Percentiles rank a stretch among this genome's conserved stretches.
Conservation (phyloP, 2,797 vertebrate species). For the Scleropages formosus region DNA sequence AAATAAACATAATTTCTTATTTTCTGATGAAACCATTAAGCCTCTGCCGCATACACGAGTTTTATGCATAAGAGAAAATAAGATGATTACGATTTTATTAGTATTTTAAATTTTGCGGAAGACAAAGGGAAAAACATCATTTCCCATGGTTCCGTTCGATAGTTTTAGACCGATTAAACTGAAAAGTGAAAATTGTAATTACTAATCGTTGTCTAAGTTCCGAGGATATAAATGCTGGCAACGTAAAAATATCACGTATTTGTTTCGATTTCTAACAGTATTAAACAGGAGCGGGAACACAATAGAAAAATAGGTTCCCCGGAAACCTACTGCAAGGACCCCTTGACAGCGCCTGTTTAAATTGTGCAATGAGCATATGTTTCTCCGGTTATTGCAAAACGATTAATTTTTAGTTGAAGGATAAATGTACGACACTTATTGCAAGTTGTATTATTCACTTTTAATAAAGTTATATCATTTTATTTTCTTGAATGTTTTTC, state of each 20-base stretch:
- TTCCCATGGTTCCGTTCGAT: constrained; percentile 19
- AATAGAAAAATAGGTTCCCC: constrained; percentile 11
- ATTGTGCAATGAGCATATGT: neutral
- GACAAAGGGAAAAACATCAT: constrained; percentile 27
- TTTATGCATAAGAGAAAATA: neutral
- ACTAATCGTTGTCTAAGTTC: neutral
- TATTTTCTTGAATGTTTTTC: constrained; percentile 9
- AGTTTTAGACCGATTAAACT: constrained; percentile 13
- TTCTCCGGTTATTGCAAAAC: neutral
- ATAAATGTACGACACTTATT: neutral
- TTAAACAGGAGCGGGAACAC: constrained; percentile 22
- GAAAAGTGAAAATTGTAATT: neutral
- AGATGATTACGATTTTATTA: neutral
- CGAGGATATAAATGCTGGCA: neutral
- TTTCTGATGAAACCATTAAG: neutral
- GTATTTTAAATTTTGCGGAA: neutral
- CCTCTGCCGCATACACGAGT: neutral
- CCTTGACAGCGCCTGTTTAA: constrained; percentile 11
- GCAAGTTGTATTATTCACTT: neutral
- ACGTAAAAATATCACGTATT: neutral
- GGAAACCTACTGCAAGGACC: neutral
- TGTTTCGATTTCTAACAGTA: constrained; percentile 14
- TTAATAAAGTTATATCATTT: neutral
- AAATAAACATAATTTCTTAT: neutral
- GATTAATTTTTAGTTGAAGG: neutral